Base-by-base conservation (phyloP, 92 coral and sea anemone species). In the Phymanthus crucifer region DNA sequence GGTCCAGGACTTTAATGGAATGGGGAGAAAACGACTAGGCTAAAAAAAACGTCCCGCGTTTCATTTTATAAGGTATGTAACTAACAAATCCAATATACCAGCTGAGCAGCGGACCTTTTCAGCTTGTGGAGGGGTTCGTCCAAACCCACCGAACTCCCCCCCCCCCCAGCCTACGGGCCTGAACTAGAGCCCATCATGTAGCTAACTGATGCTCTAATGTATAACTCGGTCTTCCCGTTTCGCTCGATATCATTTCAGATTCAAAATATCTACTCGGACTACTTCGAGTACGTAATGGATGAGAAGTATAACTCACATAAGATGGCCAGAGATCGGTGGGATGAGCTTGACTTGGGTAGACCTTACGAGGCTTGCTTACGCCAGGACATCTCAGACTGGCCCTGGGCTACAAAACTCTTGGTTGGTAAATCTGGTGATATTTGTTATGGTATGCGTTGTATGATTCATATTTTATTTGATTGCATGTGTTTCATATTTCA, bases 291-390 rank as follows among this genome's bases (percentile, higher is more conserved):
- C 78, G 80, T 90, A 7, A 89, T 85, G 90, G 94, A 89, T 87
- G 94, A 90, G 61, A 78, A 74, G 5, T 50, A 75, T 52, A 75
- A 74, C 31, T 86, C 91, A 23, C 86, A 82, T 43, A 87, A 83
- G 72, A 93, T 91, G 88, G 92, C 98, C 1, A 86, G 98, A n/a
- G 98, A 95, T 70, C 71, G 75, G 34, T 95, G 99, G 99, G 79
- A 90, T 50, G 94, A 89, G 70, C 71, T 95, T 74, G 99, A 95
- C 67, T 75, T 83, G 27, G 87, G 85, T 9, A 84, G 88, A 40
- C 99, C 99, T 0, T 91, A 93, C 76, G 97, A 90, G 32, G 99
- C 90, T 2, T 90, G 92, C n/a, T 58, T 95, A 33, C 79, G 89
- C 46, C 97, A 94, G 65, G 97, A 95, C 37, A 81, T 87, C 66